These are phyloP conservation scores for Scartelaos histophorus DNA, from an alignment of 2,113 vertebrate species.

Conservation along the genomic window DNA sequence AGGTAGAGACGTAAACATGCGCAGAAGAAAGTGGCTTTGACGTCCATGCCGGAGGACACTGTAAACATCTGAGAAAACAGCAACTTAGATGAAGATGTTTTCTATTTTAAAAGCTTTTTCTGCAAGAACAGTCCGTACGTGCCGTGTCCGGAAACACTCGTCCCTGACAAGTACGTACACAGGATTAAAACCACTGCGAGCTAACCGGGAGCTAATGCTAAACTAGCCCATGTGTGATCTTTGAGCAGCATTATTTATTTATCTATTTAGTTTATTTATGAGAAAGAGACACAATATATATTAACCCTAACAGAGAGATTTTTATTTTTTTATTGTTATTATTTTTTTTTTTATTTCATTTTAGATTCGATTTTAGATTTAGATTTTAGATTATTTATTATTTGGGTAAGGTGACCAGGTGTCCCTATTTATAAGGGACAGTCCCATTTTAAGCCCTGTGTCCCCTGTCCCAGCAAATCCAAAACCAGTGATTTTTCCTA, in stretches of 20 bases:
- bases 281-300: too few relatives aligned
- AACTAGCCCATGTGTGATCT: background rate
- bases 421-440: too few relatives aligned
- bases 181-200: background rate
- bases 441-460: background rate
- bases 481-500: too few relatives aligned
- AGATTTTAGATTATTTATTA: too few relatives aligned
- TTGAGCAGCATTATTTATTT: background rate
- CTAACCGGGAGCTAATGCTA: background rate
- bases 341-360: too few relatives aligned
- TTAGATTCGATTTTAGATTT: too few relatives aligned
- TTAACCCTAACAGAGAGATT: too few relatives aligned
- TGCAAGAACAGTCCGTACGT: background rate
- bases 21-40: conserved; percentile 18
- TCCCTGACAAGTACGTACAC: conserved; percentile 55
- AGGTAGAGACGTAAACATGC: background rate
- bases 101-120: conserved; percentile 13
- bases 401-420: too few relatives aligned
- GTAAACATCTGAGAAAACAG: background rate
- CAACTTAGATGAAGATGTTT: conserved; percentile 40
- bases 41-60: background rate
- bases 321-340: too few relatives aligned
- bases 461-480: too few relatives aligned
- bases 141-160: conserved; percentile 30
- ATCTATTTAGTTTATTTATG: too few relatives aligned